Evolutionary conservation across 2,797 vertebrate species (phyloP).

Genomic region (Gobio occitaniae): DNA sequence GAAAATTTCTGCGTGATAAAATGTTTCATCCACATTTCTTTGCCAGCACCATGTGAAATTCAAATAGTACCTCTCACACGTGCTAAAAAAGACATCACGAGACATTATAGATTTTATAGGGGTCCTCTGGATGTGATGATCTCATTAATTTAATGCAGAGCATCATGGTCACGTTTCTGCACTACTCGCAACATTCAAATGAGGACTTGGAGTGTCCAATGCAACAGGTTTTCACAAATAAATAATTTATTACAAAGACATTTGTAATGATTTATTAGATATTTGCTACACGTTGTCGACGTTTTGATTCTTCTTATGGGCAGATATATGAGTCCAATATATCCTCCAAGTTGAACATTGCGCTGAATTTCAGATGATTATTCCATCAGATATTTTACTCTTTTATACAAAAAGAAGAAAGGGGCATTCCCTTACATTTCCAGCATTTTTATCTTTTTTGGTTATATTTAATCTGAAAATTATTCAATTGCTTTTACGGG

Average conservation of each 20-base stretch:
- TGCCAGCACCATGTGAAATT: neutral
- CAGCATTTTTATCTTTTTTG: neutral
- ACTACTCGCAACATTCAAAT: neutral
- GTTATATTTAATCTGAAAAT: neutral
- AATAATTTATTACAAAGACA: neutral
- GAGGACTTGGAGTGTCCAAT: neutral
- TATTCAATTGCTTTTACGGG: neutral
- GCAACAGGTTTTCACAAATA: slow-evolving; percentile 43
- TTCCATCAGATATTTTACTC: neutral
- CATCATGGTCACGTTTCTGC: neutral
- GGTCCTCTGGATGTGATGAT: neutral
- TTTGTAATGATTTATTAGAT: neutral
- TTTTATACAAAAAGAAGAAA: neutral
- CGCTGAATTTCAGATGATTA: neutral
- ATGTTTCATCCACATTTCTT: neutral
- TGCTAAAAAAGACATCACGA: neutral
- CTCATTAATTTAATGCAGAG: neutral
- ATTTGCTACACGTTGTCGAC: neutral
- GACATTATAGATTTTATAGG: neutral
- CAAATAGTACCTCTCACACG: neutral
- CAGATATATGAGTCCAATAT: neutral
- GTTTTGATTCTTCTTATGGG: no score
- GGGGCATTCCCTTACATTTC: neutral
- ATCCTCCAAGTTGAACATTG: neutral
- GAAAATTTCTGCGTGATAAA: neutral